Conservation (phyloP, 2,113 vertebrate species). For the Stercorarius parasiticus region DNA sequence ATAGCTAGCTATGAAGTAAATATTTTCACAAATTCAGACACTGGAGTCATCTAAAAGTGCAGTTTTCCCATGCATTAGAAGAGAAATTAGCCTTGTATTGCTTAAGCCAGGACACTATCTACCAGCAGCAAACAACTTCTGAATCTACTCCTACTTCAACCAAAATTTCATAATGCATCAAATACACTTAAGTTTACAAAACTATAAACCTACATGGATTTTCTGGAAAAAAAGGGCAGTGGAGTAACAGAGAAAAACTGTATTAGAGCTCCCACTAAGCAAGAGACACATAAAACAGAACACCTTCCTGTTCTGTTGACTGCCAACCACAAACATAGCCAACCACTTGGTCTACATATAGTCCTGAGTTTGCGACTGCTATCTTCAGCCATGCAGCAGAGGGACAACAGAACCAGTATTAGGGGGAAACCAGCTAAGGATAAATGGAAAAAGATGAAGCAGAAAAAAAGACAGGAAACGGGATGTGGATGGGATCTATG, state of each 20-base stretch:
- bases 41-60: background rate
- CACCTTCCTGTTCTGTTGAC: background rate
- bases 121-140: background rate
- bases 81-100: background rate
- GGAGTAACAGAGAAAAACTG: background rate
- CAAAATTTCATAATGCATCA: background rate
- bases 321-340: background rate
- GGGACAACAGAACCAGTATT: background rate
- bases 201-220: background rate
- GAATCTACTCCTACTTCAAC: background rate
- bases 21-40: background rate
- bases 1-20: background rate
- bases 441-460: background rate
- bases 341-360: accelerated
- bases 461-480: background rate
- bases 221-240: accelerated
- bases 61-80: background rate
- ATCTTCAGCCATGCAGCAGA: background rate
- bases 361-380: background rate
- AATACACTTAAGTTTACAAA: background rate
- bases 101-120: background rate
- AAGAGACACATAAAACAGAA: background rate
- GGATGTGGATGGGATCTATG: background rate
- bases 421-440: background rate
- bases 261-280: background rate